Conservation (phyloP, 2,113 vertebrate species). For the Clarias batrachus region DNA sequence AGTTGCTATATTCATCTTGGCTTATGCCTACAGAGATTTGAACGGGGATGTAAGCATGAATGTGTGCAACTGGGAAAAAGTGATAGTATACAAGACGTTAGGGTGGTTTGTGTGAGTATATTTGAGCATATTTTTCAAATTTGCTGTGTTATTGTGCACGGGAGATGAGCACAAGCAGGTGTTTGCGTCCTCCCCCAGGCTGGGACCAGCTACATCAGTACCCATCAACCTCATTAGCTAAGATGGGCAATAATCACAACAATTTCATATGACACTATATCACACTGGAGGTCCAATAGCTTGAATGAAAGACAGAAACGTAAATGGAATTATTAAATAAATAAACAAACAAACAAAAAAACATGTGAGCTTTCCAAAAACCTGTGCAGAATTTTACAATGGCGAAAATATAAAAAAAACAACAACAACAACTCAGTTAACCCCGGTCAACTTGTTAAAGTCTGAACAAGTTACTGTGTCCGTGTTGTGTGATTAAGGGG, state of each 20-base stretch:
- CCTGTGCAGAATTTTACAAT: background rate
- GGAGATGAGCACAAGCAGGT: slow-evolving; percentile 65
- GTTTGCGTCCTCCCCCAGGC: slow-evolving; percentile 73
- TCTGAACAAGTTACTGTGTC: background rate
- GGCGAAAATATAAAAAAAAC: background rate
- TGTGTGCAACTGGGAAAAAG: slow-evolving; percentile 29
- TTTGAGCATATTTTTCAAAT: slow-evolving; percentile 15
- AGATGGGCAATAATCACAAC: slow-evolving; percentile 68
- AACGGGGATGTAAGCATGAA: slow-evolving; percentile 52
- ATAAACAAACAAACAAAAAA: background rate
- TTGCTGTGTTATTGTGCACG: background rate
- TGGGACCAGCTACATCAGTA: slow-evolving; percentile 71
- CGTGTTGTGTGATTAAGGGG: background rate
- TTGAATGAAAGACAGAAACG: background rate
- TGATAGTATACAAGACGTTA: slow-evolving; percentile 12
- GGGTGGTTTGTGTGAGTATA: slow-evolving; percentile 8
- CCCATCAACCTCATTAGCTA: slow-evolving; percentile 65
- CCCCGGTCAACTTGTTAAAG: background rate
- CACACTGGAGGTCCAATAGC: slow-evolving; percentile 55
- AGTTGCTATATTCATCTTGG: slow-evolving; percentile 75
- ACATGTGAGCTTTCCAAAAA: background rate
- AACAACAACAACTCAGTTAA: background rate
- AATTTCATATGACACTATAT: slow-evolving; percentile 65
- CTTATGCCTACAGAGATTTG: slow-evolving; percentile 71
- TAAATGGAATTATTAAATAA: background rate